These are phyloP conservation scores for Rhagium mordax DNA, from an alignment of 2,888 invertebrate genomes.

Conservation along the genomic window DNA sequence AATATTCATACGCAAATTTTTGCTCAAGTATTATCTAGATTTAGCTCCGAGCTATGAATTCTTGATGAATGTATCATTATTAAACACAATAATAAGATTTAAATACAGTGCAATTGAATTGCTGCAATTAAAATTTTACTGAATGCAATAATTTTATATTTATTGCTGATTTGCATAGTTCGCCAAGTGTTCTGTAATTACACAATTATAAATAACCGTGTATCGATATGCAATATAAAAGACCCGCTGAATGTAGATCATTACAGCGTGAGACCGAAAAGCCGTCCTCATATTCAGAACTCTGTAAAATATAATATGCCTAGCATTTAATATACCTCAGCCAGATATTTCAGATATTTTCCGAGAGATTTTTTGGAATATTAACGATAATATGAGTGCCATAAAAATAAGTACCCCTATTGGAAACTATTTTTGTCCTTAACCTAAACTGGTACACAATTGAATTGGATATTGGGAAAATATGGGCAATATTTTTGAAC, in stretches of 20 bases:
- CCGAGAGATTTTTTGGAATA: too few species aligned
- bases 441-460: too few species aligned
- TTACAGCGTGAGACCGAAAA: not conserved
- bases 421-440: too few species aligned
- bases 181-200: slow-evolving; percentile 31
- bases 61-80: slow-evolving; percentile 39
- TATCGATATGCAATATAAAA: slow-evolving; percentile 1
- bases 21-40: slow-evolving; percentile 8
- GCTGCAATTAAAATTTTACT: slow-evolving; percentile 32
- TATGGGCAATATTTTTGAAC: too few species aligned
- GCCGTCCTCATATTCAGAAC: not conserved
- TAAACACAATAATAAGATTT: slow-evolving; percentile 36
- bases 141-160: slow-evolving; percentile 30
- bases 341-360: too few species aligned
- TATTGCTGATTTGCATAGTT: slow-evolving; percentile 34
- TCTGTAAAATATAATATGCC: too few species aligned
- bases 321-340: too few species aligned
- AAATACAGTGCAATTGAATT: slow-evolving; percentile 25
- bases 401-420: too few species aligned
- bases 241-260: not conserved
- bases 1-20: slow-evolving; percentile 7
- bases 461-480: too few species aligned
- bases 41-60: slow-evolving; percentile 22
- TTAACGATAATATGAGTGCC: too few species aligned
- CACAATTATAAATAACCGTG: slow-evolving; percentile 12